Evolutionary conservation across 2,113 vertebrate species (phyloP), one percentile per base, ranked within the genome.

Genomic region (Xyrauchen texanus): DNA sequence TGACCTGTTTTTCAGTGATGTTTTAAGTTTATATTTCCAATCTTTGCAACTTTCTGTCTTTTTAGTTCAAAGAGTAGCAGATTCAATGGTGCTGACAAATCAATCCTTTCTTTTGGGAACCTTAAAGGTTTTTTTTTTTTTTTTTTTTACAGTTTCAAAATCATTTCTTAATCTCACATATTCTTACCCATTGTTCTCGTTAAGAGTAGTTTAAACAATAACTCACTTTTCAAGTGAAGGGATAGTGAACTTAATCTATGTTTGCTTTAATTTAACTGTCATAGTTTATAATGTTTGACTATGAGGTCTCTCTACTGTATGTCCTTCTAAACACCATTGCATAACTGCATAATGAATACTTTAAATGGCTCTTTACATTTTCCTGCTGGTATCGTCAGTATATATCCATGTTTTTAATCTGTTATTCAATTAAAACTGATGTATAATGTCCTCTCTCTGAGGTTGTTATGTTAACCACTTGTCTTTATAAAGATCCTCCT

Each of bases 81-180:
- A 12, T 61, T 61, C 44, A 73, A 47, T 34, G 71, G 71, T 74
- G 71, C 71, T 74, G 6, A 51, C 47, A 63, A 63, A 51, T 49
- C 58, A 51, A 51, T 15, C n/a, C 58, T 62, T 74, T 74, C 16
- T 49, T 49, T 34, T 49, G 45, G 16, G 57, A 58, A 58, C 45
- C 71, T 74, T 69, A 9, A 34, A 62, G 45, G 49, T 62, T 62
- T 6, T 57, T 62, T 4, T 9, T 72, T 47, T 47, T 0, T 8
- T 42, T 42, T 8, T 46, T 60, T 60, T 12, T 4, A 46, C 7
- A 71, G 8, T 71, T 46, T n/a, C 15, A 72, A 72, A 72, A 15
- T 6, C 11, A 46, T 72, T 8, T 72, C 52, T 72, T 60, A 47
- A 60, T 72, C 15, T 60, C 7, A 8, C 15, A 9, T 7, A 51